A percentile compares a stretch with the other conserved stretches of the same genome.
Evolutionary conservation across 2,113 vertebrate species (phyloP).

Genomic region (Empidonax alnorum): DNA sequence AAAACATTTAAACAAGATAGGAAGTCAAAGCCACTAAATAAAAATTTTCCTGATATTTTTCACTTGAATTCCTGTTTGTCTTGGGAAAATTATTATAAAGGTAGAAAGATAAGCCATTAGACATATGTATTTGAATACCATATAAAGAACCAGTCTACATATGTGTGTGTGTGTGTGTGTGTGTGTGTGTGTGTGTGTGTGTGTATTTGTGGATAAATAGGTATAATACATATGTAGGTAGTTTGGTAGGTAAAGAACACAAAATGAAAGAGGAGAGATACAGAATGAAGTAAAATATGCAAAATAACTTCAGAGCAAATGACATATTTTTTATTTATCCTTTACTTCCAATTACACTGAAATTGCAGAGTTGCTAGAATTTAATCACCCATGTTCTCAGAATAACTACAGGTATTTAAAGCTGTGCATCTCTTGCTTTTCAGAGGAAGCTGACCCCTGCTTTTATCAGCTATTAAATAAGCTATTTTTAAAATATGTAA

Average conservation of each 20-base stretch:
- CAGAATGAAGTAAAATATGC: neutral
- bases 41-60: neutral
- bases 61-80: neutral
- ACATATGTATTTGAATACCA: neutral
- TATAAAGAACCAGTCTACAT: neutral
- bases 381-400: conserved; percentile 58
- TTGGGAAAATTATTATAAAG: neutral
- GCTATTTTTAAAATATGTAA: conserved; percentile 49
- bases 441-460: conserved; percentile 46
- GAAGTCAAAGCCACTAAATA: neutral
- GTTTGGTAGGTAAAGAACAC: neutral
- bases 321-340: conserved; percentile 60
- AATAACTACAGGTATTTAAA: conserved; percentile 70
- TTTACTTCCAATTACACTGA: conserved; percentile 49
- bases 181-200: neutral
- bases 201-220: neutral
- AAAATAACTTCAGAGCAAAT: conserved; percentile 39
- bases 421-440: conserved; percentile 32
- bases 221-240: neutral
- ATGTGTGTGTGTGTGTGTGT: neutral
- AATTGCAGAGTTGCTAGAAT: conserved; percentile 65
- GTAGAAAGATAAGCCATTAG: neutral
- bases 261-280: conserved; percentile 29
- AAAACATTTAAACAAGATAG: neutral
- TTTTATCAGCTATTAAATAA: conserved; percentile 69